Evolutionary conservation across 2,113 vertebrate species (phyloP), one percentile per base, ranked within the genome.

Genomic region (Paracanthobrama guichenoti): DNA sequence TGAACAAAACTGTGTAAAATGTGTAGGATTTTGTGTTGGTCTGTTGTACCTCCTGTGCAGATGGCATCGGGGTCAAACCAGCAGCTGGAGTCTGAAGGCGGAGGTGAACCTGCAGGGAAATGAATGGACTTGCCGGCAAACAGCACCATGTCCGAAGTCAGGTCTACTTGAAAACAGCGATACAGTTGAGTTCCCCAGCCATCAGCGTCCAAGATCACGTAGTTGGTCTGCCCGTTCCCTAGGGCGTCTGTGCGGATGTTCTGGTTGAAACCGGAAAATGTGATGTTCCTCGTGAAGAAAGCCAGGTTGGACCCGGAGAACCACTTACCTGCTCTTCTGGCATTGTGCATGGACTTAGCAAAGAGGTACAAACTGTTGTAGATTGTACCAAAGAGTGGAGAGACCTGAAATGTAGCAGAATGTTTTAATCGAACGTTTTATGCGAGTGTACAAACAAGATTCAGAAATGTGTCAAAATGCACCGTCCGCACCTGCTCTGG

Each of bases 301-400:
- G 94, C 94, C 86, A 98, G 80, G 42, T 90, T 94, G 3, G 90
- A 85, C 22, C 94, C 96, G 0, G 93, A 93, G 53, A 94, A 22
- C 31, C 35, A 84, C 50, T 84, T 75, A 18, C 95, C 94, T 3
- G 87, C 91, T 87, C 73, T 94, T 73, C 86, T 89, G 53, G 94
- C 90, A 11, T 71, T 94, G 90, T 95, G 91, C 81, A 98, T 92
- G 77, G 95, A 93, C 48, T 94, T 93, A 26, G 95, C 96, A 90
- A 97, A 46, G 74, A 98, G 92, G 87, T 97, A 95, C 79, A 97
- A 84, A 18, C 95, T 92, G 77, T 97, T 96, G 77, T 97, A 99
- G 91, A 98, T 96, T 55, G 97, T 98, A 67, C 97, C 97, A 92
- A 97, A 98, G 14, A 97, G 93, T 0, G 95, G 97, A 67, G 95